phyloP scores from a whole-genome alignment of 2,113 vertebrate genomes.

The Pteruthius melanotis region DNA sequence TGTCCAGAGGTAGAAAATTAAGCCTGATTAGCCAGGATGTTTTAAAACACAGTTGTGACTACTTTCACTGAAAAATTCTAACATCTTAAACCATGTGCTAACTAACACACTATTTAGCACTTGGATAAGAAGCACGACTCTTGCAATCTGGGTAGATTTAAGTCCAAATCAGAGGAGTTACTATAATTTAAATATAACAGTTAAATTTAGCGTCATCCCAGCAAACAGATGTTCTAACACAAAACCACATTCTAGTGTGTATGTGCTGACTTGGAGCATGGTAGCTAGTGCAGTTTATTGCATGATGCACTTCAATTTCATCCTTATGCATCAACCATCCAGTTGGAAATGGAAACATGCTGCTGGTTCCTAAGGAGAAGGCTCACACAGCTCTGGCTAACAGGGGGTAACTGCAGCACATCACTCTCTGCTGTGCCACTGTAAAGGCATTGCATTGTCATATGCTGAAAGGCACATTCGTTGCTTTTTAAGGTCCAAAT shows the following conservation, averaged over 20 bases:
- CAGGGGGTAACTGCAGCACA: background rate
- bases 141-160: background rate
- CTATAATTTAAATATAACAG: background rate
- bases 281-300: background rate
- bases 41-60: background rate
- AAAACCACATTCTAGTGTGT: background rate
- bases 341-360: background rate
- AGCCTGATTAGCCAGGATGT: background rate
- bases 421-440: background rate
- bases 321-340: background rate
- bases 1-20: background rate
- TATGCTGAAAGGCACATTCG: background rate
- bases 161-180: background rate
- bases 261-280: background rate
- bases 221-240: background rate
- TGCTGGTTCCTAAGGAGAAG: background rate
- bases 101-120: background rate
- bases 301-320: background rate
- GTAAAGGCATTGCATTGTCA: background rate
- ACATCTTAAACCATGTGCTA: background rate
- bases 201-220: background rate
- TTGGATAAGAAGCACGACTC: background rate
- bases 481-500: background rate
- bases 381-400: background rate
- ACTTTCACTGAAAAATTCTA: background rate